Evolutionary conservation across 2,797 vertebrate genomes (phyloP).

Genomic region (Cyprinella venusta): DNA sequence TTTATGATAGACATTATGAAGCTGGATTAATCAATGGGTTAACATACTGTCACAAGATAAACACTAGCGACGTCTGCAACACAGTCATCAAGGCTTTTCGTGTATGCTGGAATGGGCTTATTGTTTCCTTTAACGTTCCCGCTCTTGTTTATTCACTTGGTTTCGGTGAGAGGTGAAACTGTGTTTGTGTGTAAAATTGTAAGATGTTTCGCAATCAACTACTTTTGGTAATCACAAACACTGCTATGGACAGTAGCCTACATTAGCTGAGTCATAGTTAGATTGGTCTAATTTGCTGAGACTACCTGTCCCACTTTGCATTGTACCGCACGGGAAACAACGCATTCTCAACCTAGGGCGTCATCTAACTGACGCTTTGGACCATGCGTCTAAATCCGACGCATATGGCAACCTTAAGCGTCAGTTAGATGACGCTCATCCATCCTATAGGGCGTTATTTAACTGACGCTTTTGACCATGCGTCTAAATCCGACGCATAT

Average conservation of each 20-base stretch:
- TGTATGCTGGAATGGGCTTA: neutral
- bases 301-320: too few species aligned
- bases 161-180: neutral
- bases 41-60: neutral
- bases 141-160: neutral
- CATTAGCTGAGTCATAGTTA: neutral
- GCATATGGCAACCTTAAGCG: too few species aligned
- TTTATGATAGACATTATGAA: neutral
- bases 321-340: too few species aligned
- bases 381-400: too few species aligned
- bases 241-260: neutral
- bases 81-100: neutral
- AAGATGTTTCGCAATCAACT: neutral
- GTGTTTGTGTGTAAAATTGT: neutral
- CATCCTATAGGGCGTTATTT: too few species aligned
- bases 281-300: too few species aligned
- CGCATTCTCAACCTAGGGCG: too few species aligned
- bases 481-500: too few species aligned
- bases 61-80: neutral
- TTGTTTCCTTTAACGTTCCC: neutral
- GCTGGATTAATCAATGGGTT: neutral
- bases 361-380: too few species aligned
- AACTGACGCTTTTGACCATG: too few species aligned
- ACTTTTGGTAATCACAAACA: slow-evolving; percentile 2
- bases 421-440: too few species aligned